A percentile compares a stretch with the other conserved stretches of the same genome.
phyloP scores from a whole-genome alignment of 2,113 vertebrate species.

The Sturnira hondurensis region DNA sequence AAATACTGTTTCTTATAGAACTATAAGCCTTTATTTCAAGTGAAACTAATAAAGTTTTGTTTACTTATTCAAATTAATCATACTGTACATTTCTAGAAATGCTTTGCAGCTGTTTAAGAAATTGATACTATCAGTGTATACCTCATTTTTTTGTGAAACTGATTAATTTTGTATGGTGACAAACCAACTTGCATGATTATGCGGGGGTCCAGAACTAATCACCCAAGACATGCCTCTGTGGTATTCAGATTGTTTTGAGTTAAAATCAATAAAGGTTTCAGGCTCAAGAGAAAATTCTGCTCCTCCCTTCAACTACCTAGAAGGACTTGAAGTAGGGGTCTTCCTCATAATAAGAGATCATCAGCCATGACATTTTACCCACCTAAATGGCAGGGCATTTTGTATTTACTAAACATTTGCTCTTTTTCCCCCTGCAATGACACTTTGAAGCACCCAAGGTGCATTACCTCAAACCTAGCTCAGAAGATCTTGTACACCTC shows the following conservation, averaged over 20 bases:
- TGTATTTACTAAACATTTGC: neutral
- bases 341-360: neutral
- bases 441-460: neutral
- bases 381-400: neutral
- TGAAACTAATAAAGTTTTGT: neutral
- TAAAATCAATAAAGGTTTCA: neutral
- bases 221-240: neutral
- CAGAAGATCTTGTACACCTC: neutral
- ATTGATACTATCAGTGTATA: neutral
- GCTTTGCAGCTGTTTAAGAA: neutral
- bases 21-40: neutral
- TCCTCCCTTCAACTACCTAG: neutral
- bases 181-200: neutral
- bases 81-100: neutral
- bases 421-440: neutral
- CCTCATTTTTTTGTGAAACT: neutral
- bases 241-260: neutral
- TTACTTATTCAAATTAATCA: neutral
- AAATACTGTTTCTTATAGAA: neutral
- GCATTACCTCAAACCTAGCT: neutral
- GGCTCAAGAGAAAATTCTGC: neutral
- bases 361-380: neutral
- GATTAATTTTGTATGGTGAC: conserved; percentile 4
- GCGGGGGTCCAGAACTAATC: neutral
- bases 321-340: neutral